phyloP scores from a whole-genome alignment of 2,797 vertebrate genomes.

The Sphenodon punctatus region DNA sequence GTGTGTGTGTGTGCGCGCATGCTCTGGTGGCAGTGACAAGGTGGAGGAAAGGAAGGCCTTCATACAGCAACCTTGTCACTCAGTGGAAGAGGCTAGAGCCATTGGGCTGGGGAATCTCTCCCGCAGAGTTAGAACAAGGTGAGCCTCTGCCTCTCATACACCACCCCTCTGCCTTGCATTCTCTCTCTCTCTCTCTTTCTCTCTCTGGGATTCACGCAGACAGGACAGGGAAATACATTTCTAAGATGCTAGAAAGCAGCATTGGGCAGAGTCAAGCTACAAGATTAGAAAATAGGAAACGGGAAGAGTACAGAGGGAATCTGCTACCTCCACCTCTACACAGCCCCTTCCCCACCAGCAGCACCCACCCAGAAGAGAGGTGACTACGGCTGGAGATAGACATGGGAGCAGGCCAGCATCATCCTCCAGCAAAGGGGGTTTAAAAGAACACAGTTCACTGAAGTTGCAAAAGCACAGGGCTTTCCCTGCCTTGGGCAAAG shows the following conservation, averaged over 20 bases:
- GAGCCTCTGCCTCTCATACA: neutral
- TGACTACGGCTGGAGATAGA: neutral
- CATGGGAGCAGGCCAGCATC: neutral
- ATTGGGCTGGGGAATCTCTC: neutral
- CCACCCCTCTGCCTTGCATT: slow-evolving; percentile 3
- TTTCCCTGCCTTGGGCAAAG: neutral
- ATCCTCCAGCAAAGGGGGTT: neutral
- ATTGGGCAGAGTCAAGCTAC: slow-evolving; percentile 9
- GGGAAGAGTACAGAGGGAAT: slow-evolving; percentile 4
- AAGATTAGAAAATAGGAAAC: slow-evolving; percentile 46
- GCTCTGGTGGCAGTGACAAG: neutral
- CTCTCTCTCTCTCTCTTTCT: neutral
- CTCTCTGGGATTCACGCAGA: neutral
- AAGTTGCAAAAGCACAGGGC: neutral
- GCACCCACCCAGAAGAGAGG: neutral
- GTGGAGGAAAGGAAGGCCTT: neutral
- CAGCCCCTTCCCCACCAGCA: neutral
- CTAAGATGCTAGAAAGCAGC: slow-evolving; percentile 7
- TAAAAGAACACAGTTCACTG: neutral
- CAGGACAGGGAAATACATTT: neutral
- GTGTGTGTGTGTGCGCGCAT: no score
- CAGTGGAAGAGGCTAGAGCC: neutral
- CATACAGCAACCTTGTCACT: neutral
- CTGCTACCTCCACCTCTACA: neutral
- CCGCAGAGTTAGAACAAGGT: neutral